phyloP scores from a whole-genome alignment of 2,888 invertebrate species.

The Andricus curvator region DNA sequence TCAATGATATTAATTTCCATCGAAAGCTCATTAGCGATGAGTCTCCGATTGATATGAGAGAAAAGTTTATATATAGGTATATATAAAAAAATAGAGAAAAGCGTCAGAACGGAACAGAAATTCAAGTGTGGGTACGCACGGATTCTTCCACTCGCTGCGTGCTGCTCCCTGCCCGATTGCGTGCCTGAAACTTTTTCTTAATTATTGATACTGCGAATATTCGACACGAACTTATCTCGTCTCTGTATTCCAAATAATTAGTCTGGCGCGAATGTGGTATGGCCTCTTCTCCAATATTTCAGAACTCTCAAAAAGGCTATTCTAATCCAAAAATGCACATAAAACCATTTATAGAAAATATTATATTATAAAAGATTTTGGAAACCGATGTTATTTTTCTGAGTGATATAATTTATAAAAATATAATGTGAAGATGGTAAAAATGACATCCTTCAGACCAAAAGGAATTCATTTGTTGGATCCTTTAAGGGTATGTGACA shows the following conservation, averaged over 20 bases:
- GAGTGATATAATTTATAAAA: too few species aligned
- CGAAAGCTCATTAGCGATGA: slow-evolving; percentile 38
- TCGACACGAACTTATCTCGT: slow-evolving; percentile 54
- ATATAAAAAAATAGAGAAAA: slow-evolving; percentile 34
- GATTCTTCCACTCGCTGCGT: slow-evolving; percentile 74
- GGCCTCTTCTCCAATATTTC: slow-evolving; percentile 2
- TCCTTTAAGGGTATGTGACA: too few species aligned
- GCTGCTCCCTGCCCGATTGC: slow-evolving; percentile 76
- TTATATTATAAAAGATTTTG: too few species aligned
- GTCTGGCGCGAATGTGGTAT: slow-evolving; percentile 21
- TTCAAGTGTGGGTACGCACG: slow-evolving; percentile 54
- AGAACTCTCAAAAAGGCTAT: slow-evolving; percentile 18
- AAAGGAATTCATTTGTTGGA: too few species aligned
- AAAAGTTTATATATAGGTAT: slow-evolving; percentile 43
- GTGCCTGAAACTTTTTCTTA: slow-evolving; percentile 73
- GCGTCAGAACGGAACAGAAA: slow-evolving; percentile 38
- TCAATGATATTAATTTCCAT: slow-evolving; percentile 11
- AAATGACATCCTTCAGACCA: too few species aligned
- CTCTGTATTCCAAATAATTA: slow-evolving; percentile 44
- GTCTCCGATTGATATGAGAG: slow-evolving; percentile 32
- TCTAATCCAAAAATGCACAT: too few species aligned
- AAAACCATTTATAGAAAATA: too few species aligned
- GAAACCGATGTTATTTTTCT: too few species aligned
- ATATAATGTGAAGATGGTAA: too few species aligned
- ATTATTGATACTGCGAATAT: slow-evolving; percentile 55